These are phyloP conservation scores for Cataglyphis cursor DNA, from an alignment of 2,888 invertebrate species.

Conservation along the genomic window DNA sequence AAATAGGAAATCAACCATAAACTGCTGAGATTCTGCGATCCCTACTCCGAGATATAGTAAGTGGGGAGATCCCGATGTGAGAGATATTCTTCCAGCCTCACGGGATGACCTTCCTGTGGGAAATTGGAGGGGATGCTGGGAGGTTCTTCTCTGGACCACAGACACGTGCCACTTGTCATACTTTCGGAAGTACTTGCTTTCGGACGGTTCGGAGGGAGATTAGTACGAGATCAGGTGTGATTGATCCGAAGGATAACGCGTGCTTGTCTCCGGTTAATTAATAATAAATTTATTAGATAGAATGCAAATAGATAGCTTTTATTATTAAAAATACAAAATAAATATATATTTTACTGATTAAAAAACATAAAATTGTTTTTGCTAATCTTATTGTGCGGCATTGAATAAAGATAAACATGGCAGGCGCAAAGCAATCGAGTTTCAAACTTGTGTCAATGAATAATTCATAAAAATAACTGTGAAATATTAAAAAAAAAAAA, in stretches of 20 bases:
- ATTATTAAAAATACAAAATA: background rate
- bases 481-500: background rate
- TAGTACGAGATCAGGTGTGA: constrained; percentile 68
- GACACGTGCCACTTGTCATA: constrained; percentile 85
- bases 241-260: constrained; percentile 40
- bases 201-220: constrained; percentile 72
- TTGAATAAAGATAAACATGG: background rate
- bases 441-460: background rate
- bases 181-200: constrained; percentile 77
- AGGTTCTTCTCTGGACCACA: constrained; percentile 80
- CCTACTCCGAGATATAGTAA: constrained; percentile 72
- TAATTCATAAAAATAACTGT: background rate
- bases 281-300: too few relatives aligned
- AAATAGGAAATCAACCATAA: constrained; percentile 74
- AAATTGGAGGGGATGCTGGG: constrained; percentile 76
- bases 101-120: constrained; percentile 77
- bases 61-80: constrained; percentile 68
- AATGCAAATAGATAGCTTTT: background rate
- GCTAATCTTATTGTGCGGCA: background rate
- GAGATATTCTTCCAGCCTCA: constrained; percentile 73
- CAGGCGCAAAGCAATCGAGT: background rate
- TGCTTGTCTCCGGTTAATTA: background rate
- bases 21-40: constrained; percentile 72
- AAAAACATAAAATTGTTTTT: constrained; percentile 1
- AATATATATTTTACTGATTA: background rate